Conservation (phyloP, 1,140 invertebrate genomes). For the Ceratoteleas bidentatus region DNA sequence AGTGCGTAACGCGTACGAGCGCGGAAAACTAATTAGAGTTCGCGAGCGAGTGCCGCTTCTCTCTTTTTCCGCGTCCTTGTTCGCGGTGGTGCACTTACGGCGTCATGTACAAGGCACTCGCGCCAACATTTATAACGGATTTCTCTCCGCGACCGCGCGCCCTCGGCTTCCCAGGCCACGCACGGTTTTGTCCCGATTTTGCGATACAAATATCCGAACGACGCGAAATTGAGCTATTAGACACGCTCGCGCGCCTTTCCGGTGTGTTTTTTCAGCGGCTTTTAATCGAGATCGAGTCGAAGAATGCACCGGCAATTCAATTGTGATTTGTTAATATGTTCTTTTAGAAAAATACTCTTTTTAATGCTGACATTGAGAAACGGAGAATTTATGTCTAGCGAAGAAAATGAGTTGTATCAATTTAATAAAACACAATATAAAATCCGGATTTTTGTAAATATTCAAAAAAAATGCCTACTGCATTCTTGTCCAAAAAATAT, state of each 20-base stretch:
- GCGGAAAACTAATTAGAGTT: conserved; percentile 62
- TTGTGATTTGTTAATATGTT: too few species aligned
- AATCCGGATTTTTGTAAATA: too few species aligned
- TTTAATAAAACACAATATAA: too few species aligned
- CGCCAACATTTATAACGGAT: conserved; percentile 51
- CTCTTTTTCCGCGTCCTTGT: conserved; percentile 46
- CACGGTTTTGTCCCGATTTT: neutral
- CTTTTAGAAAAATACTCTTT: too few species aligned
- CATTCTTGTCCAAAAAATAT: too few species aligned
- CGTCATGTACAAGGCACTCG: conserved; percentile 51
- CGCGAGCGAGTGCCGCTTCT: conserved; percentile 12
- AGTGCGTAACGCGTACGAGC: conserved; percentile 49
- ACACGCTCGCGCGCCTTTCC: too few species aligned
- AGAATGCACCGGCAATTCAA: too few species aligned
- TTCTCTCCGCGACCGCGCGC: conserved; percentile 38
- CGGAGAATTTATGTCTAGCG: neutral
- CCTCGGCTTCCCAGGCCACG: conserved; percentile 32
- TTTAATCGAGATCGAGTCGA: too few species aligned
- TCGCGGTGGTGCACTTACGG: conserved; percentile 31
- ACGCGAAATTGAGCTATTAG: neutral
- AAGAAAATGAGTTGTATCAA: too few species aligned
- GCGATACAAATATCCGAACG: neutral
- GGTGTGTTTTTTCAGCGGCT: too few species aligned
- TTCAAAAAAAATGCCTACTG: too few species aligned
- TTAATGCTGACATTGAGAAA: too few species aligned